A percentile compares a stretch with the other conserved stretches of the same genome.
Conservation (phyloP, 2,113 vertebrate genomes). For the Epinephelus cyanopodus region DNA sequence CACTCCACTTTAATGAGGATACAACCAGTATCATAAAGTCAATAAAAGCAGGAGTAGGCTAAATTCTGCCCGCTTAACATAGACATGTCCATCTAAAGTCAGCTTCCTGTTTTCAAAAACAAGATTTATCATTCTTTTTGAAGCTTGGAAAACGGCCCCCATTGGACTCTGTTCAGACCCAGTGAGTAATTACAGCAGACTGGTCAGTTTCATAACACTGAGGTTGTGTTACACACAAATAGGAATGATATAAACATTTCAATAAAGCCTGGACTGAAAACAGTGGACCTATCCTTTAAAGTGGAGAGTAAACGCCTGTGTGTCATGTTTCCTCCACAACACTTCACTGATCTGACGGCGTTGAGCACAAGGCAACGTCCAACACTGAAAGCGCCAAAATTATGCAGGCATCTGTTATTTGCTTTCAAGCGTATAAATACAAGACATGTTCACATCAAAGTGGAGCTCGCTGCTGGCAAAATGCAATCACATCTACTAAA, state of each 20-base stretch:
- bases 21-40: not conserved
- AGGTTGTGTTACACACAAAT: not conserved
- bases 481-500: not conserved
- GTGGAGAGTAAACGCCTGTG: not conserved
- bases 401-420: constrained; percentile 38
- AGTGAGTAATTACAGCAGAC: not conserved
- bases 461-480: not conserved
- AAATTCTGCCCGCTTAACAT: not conserved
- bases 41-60: not conserved
- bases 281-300: not conserved
- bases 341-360: not conserved
- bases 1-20: not conserved
- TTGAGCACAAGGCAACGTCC: constrained; percentile 8
- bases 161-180: not conserved
- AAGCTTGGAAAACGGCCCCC: constrained; percentile 5
- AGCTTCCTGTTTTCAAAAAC: constrained; percentile 37
- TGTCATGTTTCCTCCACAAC: not conserved
- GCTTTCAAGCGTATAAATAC: constrained; percentile 15
- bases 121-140: constrained; percentile 37
- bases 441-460: constrained; percentile 42
- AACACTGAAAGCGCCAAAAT: not conserved
- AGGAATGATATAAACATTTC: constrained; percentile 13
- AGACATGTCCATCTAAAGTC: constrained; percentile 6
- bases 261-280: not conserved
- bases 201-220: not conserved